Conservation (phyloP, 2,888 invertebrate genomes). For the Zootermopsis nevadensis region DNA sequence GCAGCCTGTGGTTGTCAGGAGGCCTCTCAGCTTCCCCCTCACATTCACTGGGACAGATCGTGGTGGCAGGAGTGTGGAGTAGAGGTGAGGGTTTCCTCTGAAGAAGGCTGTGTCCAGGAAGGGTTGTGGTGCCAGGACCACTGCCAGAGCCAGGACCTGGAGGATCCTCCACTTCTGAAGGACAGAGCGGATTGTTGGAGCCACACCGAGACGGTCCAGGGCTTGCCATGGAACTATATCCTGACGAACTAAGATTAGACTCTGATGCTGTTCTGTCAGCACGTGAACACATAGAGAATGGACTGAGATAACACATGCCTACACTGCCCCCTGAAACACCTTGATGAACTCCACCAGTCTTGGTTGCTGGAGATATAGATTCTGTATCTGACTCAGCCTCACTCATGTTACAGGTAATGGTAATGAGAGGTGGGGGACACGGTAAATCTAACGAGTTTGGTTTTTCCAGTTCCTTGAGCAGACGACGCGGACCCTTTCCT, state of each 20-base stretch:
- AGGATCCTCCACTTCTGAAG: conserved; percentile 79
- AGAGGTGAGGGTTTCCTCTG: conserved; percentile 68
- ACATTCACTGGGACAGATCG: conserved; percentile 37
- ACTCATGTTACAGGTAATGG: conserved; percentile 75
- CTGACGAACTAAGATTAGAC: conserved; percentile 85
- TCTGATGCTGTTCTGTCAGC: conserved; percentile 83
- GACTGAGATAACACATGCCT: conserved; percentile 79
- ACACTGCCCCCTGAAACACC: conserved; percentile 62
- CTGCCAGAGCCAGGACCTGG: conserved; percentile 64
- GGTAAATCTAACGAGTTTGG: conserved; percentile 72
- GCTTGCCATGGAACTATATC: conserved; percentile 87
- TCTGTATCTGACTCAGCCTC: conserved; percentile 81
- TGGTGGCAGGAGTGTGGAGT: conserved; percentile 69
- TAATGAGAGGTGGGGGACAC: conserved; percentile 63
- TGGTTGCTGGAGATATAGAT: conserved; percentile 71
- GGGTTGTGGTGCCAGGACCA: conserved; percentile 60
- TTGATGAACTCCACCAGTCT: conserved; percentile 63
- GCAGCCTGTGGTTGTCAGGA: conserved; percentile 50
- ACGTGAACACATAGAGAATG: conserved; percentile 78
- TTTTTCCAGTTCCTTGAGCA: conserved; percentile 73
- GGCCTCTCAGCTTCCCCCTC: conserved; percentile 37
- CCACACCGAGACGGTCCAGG: conserved; percentile 86
- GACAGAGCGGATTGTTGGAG: conserved; percentile 82
- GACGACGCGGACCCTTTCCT: conserved; percentile 63
- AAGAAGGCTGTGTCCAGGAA: conserved; percentile 28